Evolutionary conservation across 2,888 invertebrate genomes (phyloP).

Genomic region (Ryuthela nishihirai): DNA sequence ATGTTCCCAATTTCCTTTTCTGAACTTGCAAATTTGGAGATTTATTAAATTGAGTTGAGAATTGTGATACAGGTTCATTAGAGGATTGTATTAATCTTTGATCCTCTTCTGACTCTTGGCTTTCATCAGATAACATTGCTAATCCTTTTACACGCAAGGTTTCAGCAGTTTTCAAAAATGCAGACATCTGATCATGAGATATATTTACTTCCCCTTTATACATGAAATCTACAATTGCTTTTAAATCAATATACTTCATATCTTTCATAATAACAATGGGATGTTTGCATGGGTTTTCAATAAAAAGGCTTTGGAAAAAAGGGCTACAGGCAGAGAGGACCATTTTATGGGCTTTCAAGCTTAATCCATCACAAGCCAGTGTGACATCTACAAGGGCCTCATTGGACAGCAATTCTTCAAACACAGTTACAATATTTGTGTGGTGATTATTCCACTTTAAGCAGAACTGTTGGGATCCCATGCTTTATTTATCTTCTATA

Average conservation of each 20-base stretch:
- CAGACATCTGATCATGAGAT: slow-evolving; percentile 82
- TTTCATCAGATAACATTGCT: slow-evolving; percentile 77
- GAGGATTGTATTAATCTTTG: too few species aligned
- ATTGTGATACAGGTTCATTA: too few species aligned
- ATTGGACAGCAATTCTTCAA: slow-evolving; percentile 81
- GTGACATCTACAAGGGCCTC: slow-evolving; percentile 90
- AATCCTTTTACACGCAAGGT: slow-evolving; percentile 78
- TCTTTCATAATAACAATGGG: slow-evolving; percentile 90
- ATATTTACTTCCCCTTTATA: slow-evolving; percentile 93
- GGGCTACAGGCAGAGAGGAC: slow-evolving; percentile 89
- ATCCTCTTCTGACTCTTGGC: too few species aligned
- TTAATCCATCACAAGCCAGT: slow-evolving; percentile 83
- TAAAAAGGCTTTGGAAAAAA: slow-evolving; percentile 83
- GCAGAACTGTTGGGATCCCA: slow-evolving; percentile 72
- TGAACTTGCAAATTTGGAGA: too few species aligned
- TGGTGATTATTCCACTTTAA: slow-evolving; percentile 91
- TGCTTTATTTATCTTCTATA: not conserved
- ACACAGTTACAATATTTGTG: slow-evolving; percentile 78
- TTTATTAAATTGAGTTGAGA: too few species aligned
- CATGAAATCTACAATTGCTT: slow-evolving; percentile 90
- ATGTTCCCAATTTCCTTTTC: too few species aligned
- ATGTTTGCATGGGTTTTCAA: slow-evolving; percentile 88
- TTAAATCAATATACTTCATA: slow-evolving; percentile 82
- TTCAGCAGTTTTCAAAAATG: slow-evolving; percentile 82
- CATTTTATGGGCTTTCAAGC: slow-evolving; percentile 88